Evolutionary conservation across 2,797 vertebrate genomes (phyloP).

Genomic region (Catamblyrhynchus diadema): DNA sequence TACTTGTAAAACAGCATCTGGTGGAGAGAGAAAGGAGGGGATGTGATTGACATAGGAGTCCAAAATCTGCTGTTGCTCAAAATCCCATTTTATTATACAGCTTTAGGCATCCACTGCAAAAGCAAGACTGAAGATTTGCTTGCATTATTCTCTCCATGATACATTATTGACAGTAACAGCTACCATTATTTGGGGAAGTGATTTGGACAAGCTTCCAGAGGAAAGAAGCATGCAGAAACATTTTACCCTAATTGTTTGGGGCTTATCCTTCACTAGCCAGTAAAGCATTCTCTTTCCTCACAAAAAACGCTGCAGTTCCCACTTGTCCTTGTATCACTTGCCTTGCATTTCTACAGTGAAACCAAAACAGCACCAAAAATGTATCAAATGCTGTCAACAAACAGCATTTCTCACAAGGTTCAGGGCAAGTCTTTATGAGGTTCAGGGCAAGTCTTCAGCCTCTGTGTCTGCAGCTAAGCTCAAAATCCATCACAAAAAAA

Average conservation of each 20-base stretch:
- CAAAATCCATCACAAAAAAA: background rate
- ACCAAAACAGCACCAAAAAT: background rate
- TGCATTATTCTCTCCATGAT: background rate
- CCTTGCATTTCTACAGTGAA: background rate
- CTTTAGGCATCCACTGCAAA: background rate
- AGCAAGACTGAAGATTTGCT: background rate
- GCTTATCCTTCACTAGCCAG: background rate
- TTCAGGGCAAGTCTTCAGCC: background rate
- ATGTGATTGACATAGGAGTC: rapidly evolving
- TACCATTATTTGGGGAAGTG: background rate
- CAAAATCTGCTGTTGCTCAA: background rate
- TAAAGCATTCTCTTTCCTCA: background rate
- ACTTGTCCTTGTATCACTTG: background rate
- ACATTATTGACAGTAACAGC: background rate
- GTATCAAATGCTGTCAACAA: background rate
- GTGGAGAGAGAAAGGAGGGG: background rate
- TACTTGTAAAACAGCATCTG: background rate
- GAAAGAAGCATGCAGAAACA: background rate
- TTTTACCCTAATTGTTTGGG: background rate
- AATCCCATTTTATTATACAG: background rate
- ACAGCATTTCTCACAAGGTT: background rate
- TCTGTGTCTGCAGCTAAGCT: background rate
- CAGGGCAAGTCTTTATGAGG: rapidly evolving
- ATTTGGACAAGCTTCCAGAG: background rate
- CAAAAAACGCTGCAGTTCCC: background rate